phyloP scores from a whole-genome alignment of 2,888 invertebrate species.

The Byasa hedistus region DNA sequence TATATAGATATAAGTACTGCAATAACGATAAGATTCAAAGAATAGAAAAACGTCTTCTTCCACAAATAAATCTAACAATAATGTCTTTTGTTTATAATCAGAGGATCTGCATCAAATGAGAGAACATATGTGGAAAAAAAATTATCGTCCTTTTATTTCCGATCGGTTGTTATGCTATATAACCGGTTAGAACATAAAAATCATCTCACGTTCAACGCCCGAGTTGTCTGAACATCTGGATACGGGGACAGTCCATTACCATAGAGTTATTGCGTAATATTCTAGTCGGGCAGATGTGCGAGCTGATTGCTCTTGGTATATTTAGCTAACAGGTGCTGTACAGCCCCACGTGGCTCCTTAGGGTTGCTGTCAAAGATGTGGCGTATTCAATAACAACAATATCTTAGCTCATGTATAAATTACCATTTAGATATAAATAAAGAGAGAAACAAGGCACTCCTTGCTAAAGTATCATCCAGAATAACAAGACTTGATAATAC shows the following conservation, averaged over 20 bases:
- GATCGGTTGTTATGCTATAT: slow-evolving; percentile 18
- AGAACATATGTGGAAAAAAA: slow-evolving; percentile 8
- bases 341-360: slow-evolving; percentile 57
- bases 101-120: background rate
- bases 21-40: no score
- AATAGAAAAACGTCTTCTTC: background rate
- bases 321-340: slow-evolving; percentile 71
- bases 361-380: slow-evolving; percentile 47
- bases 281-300: slow-evolving; percentile 68
- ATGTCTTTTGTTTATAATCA: background rate
- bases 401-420: no score
- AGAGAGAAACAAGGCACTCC: no score
- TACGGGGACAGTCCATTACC: slow-evolving; percentile 57
- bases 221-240: slow-evolving; percentile 62
- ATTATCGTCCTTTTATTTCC: slow-evolving; percentile 29
- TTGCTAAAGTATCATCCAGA: no score
- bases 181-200: slow-evolving; percentile 44
- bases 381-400: background rate
- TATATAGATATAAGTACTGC: no score
- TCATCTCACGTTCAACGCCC: slow-evolving; percentile 63
- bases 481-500: no score
- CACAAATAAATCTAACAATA: background rate
- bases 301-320: slow-evolving; percentile 71
- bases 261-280: slow-evolving; percentile 72
- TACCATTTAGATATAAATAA: no score